These are phyloP conservation scores for Acropora yongei DNA, from an alignment of 64 coral and sea anemone species.

Conservation along the genomic window DNA sequence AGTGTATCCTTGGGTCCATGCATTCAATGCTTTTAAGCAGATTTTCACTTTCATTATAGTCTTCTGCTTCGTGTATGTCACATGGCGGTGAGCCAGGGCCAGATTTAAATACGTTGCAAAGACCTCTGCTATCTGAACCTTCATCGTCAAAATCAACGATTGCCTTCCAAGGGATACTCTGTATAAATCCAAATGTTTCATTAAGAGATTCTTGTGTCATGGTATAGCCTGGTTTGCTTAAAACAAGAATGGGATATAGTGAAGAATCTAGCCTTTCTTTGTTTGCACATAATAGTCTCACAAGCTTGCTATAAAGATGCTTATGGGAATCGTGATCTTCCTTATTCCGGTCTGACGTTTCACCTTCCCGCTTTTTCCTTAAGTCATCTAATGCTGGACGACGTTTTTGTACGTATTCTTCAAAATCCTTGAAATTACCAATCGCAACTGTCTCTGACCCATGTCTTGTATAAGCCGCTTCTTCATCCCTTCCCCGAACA, in stretches of 20 bases:
- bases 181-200: conserved; percentile 48
- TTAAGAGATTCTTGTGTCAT: conserved; percentile 28
- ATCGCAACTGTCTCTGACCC: conserved; percentile 45
- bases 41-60: conserved; percentile 38
- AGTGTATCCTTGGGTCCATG: conserved; percentile 22
- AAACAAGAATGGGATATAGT: conserved; percentile 55
- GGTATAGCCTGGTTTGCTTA: conserved; percentile 42
- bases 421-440: not conserved
- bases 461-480: conserved; percentile 25
- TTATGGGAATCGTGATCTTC: not conserved
- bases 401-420: not conserved
- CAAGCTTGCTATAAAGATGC: conserved; percentile 32
- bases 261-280: conserved; percentile 58
- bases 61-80: conserved; percentile 68
- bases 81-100: not conserved
- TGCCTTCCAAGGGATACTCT: conserved; percentile 31
- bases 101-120: conserved; percentile 52
- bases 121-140: conserved; percentile 24
- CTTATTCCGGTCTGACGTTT: not conserved
- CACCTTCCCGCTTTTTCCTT: conserved; percentile 13
- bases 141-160: conserved; percentile 73
- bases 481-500: not conserved
- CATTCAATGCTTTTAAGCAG: not conserved
- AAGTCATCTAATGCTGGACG: conserved; percentile 43
- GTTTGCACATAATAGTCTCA: conserved; percentile 40